Conservation (phyloP, 2,797 vertebrate species). For the Allobates femoralis region DNA sequence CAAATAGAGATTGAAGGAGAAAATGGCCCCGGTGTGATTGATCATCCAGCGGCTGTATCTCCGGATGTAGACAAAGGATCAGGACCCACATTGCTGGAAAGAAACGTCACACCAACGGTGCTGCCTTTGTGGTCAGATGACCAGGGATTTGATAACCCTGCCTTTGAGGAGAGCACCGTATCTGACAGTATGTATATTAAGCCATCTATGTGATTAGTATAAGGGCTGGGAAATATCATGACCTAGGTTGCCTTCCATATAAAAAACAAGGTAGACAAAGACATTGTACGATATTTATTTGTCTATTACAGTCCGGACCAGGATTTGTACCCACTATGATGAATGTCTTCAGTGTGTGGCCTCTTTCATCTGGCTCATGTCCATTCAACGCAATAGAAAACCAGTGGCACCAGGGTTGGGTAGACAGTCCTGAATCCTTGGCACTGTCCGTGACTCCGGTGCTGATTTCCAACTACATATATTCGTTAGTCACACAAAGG, state of each 20-base stretch:
- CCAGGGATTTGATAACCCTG: constrained; percentile 89
- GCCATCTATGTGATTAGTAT: background rate
- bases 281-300: background rate
- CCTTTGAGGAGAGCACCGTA: constrained; percentile 89
- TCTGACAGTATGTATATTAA: constrained; percentile 85
- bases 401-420: background rate
- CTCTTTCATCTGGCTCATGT: background rate
- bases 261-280: background rate
- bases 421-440: background rate
- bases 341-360: background rate
- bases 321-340: background rate
- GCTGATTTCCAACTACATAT: too few relatives aligned
- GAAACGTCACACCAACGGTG: constrained; percentile 71
- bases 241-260: background rate
- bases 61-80: constrained; percentile 82
- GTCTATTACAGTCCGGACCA: background rate
- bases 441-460: background rate
- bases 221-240: background rate
- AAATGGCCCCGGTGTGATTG: constrained; percentile 73
- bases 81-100: constrained; percentile 75
- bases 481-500: too few relatives aligned
- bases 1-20: constrained; percentile 77
- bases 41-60: constrained; percentile 74
- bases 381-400: background rate
- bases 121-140: constrained; percentile 85